A percentile compares a stretch with the other conserved stretches of the same genome.
Conservation (phyloP, 2,113 vertebrate species). For the Tichodroma muraria region DNA sequence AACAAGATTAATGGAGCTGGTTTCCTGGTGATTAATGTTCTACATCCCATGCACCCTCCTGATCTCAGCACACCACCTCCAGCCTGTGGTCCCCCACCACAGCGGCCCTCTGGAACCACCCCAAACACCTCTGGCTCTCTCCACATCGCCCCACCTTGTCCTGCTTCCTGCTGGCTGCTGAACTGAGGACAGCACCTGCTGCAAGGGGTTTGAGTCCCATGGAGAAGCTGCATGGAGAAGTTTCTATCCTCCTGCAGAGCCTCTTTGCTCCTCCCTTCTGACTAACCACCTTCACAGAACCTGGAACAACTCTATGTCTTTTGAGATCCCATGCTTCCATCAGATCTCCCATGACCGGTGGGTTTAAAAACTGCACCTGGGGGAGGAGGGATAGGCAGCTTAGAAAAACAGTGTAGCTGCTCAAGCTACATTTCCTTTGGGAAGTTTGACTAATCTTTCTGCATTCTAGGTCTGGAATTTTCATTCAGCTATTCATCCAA, state of each 20-base stretch:
- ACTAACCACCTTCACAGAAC: not conserved
- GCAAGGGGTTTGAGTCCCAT: fast-evolving
- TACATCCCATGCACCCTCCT: not conserved
- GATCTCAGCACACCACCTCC: not conserved
- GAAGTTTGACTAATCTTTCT: not conserved
- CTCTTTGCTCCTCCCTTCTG: fast-evolving
- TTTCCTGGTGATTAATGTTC: not conserved
- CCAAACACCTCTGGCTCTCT: not conserved
- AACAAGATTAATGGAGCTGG: not conserved
- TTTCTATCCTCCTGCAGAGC: not conserved
- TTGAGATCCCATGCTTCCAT: not conserved
- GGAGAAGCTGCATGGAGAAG: not conserved
- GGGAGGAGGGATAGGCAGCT: not conserved
- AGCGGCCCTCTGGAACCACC: not conserved
- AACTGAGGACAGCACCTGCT: not conserved
- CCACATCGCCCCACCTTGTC: not conserved
- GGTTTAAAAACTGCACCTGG: not conserved
- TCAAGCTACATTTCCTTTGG: not conserved
- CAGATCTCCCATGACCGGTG: not conserved
- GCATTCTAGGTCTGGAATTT: not conserved
- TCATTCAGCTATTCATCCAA: not conserved
- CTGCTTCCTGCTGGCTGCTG: not conserved
- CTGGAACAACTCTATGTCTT: not conserved
- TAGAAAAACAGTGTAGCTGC: not conserved
- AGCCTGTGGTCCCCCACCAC: not conserved